Conservation (phyloP, 2,888 invertebrate species). For the Cataglyphis cursor region DNA sequence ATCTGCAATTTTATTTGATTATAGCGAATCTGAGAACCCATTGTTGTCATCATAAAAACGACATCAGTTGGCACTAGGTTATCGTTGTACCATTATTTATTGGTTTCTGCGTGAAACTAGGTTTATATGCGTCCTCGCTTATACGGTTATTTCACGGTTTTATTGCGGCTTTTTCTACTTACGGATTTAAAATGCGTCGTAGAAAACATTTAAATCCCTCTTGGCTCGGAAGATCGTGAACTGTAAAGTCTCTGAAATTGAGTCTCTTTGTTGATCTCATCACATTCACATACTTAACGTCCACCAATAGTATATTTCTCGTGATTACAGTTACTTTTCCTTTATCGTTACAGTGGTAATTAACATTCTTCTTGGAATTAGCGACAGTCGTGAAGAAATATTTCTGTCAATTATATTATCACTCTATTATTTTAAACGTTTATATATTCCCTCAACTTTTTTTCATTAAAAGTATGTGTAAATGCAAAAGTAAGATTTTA, state of each 20-base stretch:
- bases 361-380: neutral
- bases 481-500: neutral
- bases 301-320: neutral
- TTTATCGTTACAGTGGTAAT: neutral
- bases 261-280: neutral
- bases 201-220: slow-evolving; percentile 7
- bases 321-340: neutral
- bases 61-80: slow-evolving; percentile 35
- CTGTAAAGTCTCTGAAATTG: slow-evolving; percentile 1
- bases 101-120: slow-evolving; percentile 63
- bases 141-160: slow-evolving; percentile 42
- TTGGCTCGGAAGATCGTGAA: slow-evolving; percentile 19
- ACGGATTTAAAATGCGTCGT: slow-evolving; percentile 30
- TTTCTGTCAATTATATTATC: neutral
- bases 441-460: neutral
- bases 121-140: slow-evolving; percentile 56
- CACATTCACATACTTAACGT: neutral
- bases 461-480: neutral
- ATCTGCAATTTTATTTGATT: neutral
- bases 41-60: slow-evolving; percentile 27
- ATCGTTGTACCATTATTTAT: slow-evolving; percentile 60
- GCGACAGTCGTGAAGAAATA: neutral
- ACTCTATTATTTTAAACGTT: neutral
- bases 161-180: slow-evolving; percentile 22
- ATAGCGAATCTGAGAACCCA: neutral